Evolutionary conservation across 2,888 invertebrate species (phyloP).

Genomic region (Meteorus cinctellus): DNA sequence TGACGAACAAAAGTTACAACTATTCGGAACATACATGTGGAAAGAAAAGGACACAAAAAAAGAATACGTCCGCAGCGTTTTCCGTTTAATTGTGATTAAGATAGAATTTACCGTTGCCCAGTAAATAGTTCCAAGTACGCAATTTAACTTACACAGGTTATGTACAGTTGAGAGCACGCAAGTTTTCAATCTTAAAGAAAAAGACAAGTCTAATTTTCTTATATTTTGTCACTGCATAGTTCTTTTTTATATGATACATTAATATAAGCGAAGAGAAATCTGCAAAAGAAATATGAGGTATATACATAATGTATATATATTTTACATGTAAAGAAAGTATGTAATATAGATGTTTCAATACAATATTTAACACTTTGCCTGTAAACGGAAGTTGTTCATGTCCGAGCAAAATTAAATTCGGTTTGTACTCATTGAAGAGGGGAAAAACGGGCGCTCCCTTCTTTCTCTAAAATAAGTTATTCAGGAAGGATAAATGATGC

Average conservation of each 20-base stretch:
- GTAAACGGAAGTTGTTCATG: too few relatives aligned
- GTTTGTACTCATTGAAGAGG: too few relatives aligned
- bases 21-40: neutral
- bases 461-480: too few relatives aligned
- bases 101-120: neutral
- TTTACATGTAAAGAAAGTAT: neutral
- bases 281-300: neutral
- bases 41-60: neutral
- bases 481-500: too few relatives aligned
- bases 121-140: neutral
- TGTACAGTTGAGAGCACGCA: neutral
- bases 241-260: neutral
- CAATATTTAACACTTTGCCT: too few relatives aligned
- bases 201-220: neutral
- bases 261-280: too few relatives aligned
- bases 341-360: too few relatives aligned
- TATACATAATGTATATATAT: conserved; percentile 2
- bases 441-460: too few relatives aligned
- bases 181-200: neutral
- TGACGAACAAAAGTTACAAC: neutral
- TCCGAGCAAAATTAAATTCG: too few relatives aligned
- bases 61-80: neutral
- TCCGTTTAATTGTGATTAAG: neutral
- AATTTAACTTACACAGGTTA: neutral
- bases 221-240: neutral